Evolutionary conservation across 2,113 vertebrate genomes (phyloP).

Genomic region (Neofelis nebulosa): DNA sequence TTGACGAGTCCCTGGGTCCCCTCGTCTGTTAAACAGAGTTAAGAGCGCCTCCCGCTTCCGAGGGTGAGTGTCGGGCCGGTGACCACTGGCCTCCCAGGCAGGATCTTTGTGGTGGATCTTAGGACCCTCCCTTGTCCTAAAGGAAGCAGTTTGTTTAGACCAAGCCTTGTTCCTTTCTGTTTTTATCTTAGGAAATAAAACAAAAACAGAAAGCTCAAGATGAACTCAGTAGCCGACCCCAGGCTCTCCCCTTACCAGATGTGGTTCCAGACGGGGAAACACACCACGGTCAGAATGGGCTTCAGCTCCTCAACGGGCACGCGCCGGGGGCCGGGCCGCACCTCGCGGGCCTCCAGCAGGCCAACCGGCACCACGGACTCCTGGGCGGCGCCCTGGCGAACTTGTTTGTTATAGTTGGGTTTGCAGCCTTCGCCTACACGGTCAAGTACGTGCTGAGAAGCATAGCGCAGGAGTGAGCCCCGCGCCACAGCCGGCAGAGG

Average conservation of each 20-base stretch:
- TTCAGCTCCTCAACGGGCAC: constrained; percentile 89
- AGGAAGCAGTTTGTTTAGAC: background rate
- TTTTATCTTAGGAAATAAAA: constrained; percentile 91
- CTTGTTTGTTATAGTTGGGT: constrained; percentile 98
- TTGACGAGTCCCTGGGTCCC: background rate
- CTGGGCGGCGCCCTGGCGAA: constrained; percentile 97
- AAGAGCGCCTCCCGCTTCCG: fast-evolving
- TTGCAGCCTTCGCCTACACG: constrained; percentile 98
- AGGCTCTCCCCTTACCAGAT: constrained; percentile 94
- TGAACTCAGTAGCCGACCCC: constrained; percentile 90
- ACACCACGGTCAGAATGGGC: constrained; percentile 91
- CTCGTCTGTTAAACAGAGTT: background rate
- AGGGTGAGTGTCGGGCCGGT: background rate
- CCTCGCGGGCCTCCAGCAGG: constrained; percentile 90
- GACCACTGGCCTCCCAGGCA: fast-evolving
- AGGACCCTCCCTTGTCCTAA: background rate
- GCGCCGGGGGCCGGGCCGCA: constrained; percentile 84
- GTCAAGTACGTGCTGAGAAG: constrained; percentile 98
- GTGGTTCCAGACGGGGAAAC: constrained; percentile 94
- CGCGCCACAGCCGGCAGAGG: background rate
- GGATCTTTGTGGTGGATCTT: background rate
- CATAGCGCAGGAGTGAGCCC: constrained; percentile 96
- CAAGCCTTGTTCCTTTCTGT: background rate
- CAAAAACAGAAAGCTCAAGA: constrained; percentile 96
- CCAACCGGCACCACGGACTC: constrained; percentile 97